phyloP scores from a whole-genome alignment of 2,797 vertebrate genomes.

The Pangasius djambal region DNA sequence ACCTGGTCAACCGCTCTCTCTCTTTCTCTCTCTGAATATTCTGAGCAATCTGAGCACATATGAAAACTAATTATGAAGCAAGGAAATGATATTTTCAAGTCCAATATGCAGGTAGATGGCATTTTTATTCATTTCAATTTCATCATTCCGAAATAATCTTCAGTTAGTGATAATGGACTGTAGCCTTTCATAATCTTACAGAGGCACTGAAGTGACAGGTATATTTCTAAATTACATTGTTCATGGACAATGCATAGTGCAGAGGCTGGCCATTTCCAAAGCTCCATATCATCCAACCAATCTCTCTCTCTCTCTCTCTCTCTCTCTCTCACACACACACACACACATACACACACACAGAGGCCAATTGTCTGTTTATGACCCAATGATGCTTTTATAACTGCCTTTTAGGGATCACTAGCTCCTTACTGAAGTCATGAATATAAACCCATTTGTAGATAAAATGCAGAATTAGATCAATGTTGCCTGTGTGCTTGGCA shows the following conservation, averaged over 20 bases:
- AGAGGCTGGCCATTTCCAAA: neutral
- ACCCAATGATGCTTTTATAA: constrained; percentile 25
- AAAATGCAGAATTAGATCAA: neutral
- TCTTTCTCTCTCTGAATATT: neutral
- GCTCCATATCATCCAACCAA: neutral
- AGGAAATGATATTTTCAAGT: neutral
- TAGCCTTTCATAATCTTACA: neutral
- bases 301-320: neutral
- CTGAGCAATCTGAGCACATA: neutral
- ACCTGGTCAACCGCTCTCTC: constrained; percentile 30
- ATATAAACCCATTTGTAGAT: constrained; percentile 35
- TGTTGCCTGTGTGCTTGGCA: neutral
- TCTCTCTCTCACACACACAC: neutral
- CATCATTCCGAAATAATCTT: neutral
- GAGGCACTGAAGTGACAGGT: neutral
- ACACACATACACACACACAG: neutral
- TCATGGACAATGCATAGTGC: neutral
- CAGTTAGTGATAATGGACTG: neutral
- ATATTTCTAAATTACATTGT: constrained; percentile 8
- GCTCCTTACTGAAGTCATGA: neutral
- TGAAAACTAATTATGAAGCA: constrained; percentile 10
- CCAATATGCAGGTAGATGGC: neutral
- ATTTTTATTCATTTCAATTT: constrained; percentile 4
- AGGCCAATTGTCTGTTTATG: constrained; percentile 40
- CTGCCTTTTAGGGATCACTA: constrained; percentile 27